phyloP scores from a whole-genome alignment of 2,113 vertebrate species.

The Amblyopsis rosae region DNA sequence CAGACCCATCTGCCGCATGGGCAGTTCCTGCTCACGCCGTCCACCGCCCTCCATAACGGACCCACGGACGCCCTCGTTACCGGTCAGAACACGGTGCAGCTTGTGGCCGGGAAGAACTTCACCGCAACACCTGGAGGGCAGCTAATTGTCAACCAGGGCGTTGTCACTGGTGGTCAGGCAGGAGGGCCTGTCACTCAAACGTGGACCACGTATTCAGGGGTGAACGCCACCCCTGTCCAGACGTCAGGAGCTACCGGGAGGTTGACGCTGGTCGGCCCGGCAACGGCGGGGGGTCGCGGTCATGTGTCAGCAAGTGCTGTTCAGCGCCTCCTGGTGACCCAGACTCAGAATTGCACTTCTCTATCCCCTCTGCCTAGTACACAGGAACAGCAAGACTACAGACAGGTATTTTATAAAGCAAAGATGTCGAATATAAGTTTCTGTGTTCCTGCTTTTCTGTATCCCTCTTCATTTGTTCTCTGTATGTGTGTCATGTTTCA shows the following conservation, averaged over 20 bases:
- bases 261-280: conserved; percentile 83
- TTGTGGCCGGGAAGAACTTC: conserved; percentile 89
- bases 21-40: conserved; percentile 88
- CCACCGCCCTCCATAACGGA: conserved; percentile 80
- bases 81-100: conserved; percentile 88
- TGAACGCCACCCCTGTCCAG: conserved; percentile 68
- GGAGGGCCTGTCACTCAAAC: conserved; percentile 63
- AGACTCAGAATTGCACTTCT: conserved; percentile 80
- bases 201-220: conserved; percentile 56
- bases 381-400: conserved; percentile 58
- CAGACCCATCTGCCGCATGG: conserved; percentile 80
- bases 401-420: conserved; percentile 50
- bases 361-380: conserved; percentile 54
- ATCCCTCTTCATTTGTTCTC: neutral
- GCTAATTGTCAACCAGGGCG: conserved; percentile 87
- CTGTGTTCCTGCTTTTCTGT: neutral
- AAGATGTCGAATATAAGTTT: accelerated
- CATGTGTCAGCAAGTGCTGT: conserved; percentile 75
- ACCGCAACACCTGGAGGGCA: conserved; percentile 81
- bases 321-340: conserved; percentile 89
- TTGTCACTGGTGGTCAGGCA: conserved; percentile 68
- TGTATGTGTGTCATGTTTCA: neutral
- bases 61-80: conserved; percentile 83
- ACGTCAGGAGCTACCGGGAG: conserved; percentile 77
- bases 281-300: conserved; percentile 78